Conservation (phyloP, 2,888 invertebrate genomes). For the Noctua comes region DNA sequence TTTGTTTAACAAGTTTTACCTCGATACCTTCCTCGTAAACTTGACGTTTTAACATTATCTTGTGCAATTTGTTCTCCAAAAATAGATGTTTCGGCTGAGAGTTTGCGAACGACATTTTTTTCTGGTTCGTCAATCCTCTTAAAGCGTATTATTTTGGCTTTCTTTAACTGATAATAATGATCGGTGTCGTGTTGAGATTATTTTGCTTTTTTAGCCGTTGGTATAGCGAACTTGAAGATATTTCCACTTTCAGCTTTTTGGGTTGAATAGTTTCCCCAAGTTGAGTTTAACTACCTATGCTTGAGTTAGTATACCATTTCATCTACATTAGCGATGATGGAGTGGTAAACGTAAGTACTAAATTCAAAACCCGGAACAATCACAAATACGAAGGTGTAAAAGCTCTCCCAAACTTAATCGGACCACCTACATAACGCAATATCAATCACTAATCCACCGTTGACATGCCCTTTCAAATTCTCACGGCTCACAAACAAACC, state of each 20-base stretch:
- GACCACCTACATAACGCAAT: constrained; percentile 72
- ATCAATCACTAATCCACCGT: constrained; percentile 72
- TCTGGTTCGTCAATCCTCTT: neutral
- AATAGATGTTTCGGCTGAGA: constrained; percentile 37
- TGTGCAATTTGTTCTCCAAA: constrained; percentile 42
- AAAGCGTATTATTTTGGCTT: neutral
- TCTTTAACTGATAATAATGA: neutral
- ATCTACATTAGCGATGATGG: neutral
- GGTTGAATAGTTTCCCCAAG: neutral
- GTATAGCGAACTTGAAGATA: neutral
- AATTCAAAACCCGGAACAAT: constrained; percentile 2
- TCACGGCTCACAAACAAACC: constrained; percentile 83
- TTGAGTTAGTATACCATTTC: neutral
- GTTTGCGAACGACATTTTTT: constrained; percentile 32
- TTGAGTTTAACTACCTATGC: neutral
- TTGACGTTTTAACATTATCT: constrained; percentile 62
- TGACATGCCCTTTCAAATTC: constrained; percentile 83
- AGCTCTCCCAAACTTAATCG: constrained; percentile 38
- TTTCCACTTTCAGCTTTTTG: neutral
- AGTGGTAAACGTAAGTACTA: neutral
- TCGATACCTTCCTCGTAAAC: constrained; percentile 64
- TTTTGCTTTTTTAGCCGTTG: neutral
- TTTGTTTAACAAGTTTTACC: constrained; percentile 75
- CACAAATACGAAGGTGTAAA: constrained; percentile 25
- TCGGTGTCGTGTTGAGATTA: neutral